Percentiles rank a stretch among this genome's conserved stretches.
Evolutionary conservation across 2,888 invertebrate genomes (phyloP).

Genomic region (Apodemia hepburni): DNA sequence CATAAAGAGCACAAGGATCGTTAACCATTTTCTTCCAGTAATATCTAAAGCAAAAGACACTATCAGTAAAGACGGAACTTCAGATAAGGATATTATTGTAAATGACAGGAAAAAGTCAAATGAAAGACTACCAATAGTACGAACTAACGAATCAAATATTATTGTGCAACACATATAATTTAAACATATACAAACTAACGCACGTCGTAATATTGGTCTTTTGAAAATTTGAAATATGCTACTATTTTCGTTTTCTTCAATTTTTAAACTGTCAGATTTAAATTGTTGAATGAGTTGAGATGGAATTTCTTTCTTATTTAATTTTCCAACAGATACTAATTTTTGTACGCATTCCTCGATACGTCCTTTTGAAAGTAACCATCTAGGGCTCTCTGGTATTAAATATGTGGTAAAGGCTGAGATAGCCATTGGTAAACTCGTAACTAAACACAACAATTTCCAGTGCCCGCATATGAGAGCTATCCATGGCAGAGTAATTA

Average conservation of each 20-base stretch:
- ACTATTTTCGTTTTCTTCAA: slow-evolving; percentile 31
- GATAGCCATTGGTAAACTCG: slow-evolving; percentile 50
- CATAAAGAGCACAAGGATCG: slow-evolving; percentile 37
- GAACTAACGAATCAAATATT: slow-evolving; percentile 53
- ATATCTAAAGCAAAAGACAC: slow-evolving; percentile 52
- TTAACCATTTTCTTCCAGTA: slow-evolving; percentile 51
- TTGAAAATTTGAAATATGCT: slow-evolving; percentile 47
- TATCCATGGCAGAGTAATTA: slow-evolving; percentile 53
- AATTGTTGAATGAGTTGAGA: slow-evolving; percentile 45
- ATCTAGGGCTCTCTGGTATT: slow-evolving; percentile 60
- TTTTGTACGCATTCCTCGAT: slow-evolving; percentile 50
- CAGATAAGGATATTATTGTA: slow-evolving; percentile 55
- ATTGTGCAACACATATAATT: slow-evolving; percentile 46
- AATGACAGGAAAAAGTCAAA: slow-evolving; percentile 61
- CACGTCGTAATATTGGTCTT: slow-evolving; percentile 43
- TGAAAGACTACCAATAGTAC: slow-evolving; percentile 48
- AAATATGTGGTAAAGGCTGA: slow-evolving; percentile 48
- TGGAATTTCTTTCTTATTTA: slow-evolving; percentile 50
- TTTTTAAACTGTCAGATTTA: slow-evolving; percentile 34
- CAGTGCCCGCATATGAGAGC: slow-evolving; percentile 55
- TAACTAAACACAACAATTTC: slow-evolving; percentile 50
- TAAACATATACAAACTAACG: slow-evolving; percentile 47
- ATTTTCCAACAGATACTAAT: slow-evolving; percentile 43
- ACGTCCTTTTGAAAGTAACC: slow-evolving; percentile 55
- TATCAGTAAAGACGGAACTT: slow-evolving; percentile 52